phyloP scores from a whole-genome alignment of 2,113 vertebrate species.

The Microcebus jonahi region DNA sequence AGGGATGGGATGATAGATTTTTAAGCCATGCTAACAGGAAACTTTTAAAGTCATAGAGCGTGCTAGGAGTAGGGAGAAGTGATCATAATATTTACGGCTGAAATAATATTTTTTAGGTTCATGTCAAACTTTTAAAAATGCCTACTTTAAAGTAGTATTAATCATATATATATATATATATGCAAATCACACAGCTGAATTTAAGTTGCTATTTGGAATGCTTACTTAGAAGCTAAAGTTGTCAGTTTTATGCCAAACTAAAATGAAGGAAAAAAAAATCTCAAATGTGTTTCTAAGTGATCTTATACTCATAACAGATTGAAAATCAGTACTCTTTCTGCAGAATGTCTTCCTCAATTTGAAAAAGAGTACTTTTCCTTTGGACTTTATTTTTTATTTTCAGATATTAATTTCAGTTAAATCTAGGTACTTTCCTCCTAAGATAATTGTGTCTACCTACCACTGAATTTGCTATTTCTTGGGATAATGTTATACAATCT shows the following conservation, averaged over 20 bases:
- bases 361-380: background rate
- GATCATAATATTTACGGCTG: background rate
- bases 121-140: background rate
- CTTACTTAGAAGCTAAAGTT: slow-evolving; percentile 35
- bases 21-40: background rate
- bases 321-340: background rate
- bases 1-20: background rate
- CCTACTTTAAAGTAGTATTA: background rate
- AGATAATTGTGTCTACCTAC: background rate
- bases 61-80: background rate
- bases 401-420: slow-evolving; percentile 38
- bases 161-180: background rate
- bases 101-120: slow-evolving; percentile 2
- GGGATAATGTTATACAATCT: background rate
- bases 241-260: background rate
- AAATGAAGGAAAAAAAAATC: background rate
- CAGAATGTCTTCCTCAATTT: slow-evolving; percentile 15
- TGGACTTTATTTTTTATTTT: slow-evolving; percentile 25
- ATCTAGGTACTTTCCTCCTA: background rate
- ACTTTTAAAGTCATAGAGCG: background rate
- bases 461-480: background rate
- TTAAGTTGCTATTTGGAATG: slow-evolving; percentile 21
- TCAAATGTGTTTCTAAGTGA: slow-evolving; percentile 12
- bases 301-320: background rate
- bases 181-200: background rate